phyloP scores from a whole-genome alignment of 2,888 invertebrate species.

The Eupithecia insigniata region DNA sequence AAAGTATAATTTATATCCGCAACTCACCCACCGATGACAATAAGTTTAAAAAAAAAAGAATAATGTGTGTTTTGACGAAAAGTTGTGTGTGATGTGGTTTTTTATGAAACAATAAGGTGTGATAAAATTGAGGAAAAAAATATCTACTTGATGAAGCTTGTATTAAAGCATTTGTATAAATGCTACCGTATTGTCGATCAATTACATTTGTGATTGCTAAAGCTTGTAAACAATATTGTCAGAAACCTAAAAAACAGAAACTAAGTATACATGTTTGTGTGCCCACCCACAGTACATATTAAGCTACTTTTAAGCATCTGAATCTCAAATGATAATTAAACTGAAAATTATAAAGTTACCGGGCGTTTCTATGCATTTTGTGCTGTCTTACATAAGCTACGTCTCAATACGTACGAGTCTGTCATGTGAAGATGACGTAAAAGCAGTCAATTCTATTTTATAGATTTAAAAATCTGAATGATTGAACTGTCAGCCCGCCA shows the following conservation, averaged over 20 bases:
- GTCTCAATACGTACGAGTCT: background rate
- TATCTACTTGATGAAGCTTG: no score
- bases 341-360: background rate
- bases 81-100: background rate
- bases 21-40: background rate
- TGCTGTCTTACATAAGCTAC: background rate
- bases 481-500: no score
- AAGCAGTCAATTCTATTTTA: background rate
- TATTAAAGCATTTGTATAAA: background rate
- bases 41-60: background rate
- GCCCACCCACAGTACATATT: no score
- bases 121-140: background rate
- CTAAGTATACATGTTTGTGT: background rate
- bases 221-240: background rate
- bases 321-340: background rate
- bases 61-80: background rate
- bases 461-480: no score
- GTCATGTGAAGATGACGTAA: background rate
- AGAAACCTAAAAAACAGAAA: background rate
- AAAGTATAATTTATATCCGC: background rate
- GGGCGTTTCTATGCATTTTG: background rate
- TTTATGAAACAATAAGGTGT: background rate
- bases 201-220: background rate
- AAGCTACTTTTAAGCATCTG: background rate
- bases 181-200: background rate